phyloP scores from a whole-genome alignment of 1,140 invertebrate genomes.

The Homalodisca vitripennis region DNA sequence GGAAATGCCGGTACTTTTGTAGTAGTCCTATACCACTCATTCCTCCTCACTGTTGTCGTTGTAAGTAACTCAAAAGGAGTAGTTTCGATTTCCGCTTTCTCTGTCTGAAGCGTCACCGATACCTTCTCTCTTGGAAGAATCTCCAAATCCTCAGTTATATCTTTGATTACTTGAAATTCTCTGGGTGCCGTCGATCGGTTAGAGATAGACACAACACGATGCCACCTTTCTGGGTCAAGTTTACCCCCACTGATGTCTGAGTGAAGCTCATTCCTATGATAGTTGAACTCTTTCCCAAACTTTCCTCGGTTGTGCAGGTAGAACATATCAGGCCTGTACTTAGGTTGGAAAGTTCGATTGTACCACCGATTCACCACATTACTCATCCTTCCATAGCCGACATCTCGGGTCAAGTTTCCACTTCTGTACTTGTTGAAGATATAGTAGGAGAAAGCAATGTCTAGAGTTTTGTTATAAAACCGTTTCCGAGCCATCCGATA shows the following conservation, averaged over 20 bases:
- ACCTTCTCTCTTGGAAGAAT: too few species aligned
- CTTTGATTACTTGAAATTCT: too few species aligned
- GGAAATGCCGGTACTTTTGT: too few species aligned
- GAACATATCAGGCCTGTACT: constrained; percentile 4
- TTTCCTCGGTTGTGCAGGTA: neutral
- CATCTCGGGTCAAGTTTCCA: neutral
- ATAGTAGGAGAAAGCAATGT: constrained; percentile 4
- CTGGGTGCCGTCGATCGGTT: too few species aligned
- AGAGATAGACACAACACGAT: neutral
- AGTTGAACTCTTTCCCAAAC: constrained; percentile 1
- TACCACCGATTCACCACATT: constrained; percentile 8
- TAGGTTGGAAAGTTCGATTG: neutral
- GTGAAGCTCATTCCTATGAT: neutral
- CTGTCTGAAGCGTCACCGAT: too few species aligned
- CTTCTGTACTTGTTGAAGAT: neutral
- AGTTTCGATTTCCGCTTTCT: too few species aligned
- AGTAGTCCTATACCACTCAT: too few species aligned
- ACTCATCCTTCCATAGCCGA: constrained; percentile 12
- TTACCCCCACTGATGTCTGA: neutral
- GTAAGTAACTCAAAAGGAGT: too few species aligned
- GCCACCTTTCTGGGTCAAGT: neutral
- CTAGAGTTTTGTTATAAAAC: constrained; percentile 6
- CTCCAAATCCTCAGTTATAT: too few species aligned
- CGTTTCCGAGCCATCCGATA: neutral
- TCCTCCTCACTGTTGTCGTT: too few species aligned